Evolutionary conservation across 1,140 invertebrate species (phyloP), one percentile per base, ranked within the genome.

Genomic region (Drosophila athabasca): DNA sequence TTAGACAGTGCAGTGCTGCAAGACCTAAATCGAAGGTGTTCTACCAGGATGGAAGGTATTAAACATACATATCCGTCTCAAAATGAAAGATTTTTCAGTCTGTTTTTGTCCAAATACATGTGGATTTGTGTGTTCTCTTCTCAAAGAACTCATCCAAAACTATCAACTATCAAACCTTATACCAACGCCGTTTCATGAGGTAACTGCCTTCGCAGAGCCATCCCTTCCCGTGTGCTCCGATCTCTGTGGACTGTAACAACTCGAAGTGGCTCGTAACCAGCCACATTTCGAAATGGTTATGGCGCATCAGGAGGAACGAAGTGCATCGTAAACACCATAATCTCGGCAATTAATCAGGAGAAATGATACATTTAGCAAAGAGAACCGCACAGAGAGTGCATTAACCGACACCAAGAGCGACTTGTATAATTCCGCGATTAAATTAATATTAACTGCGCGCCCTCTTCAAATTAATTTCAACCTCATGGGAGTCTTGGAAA

Each of bases 381-480:
- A 61, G 41, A 8, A 13, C 2, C 9, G 43, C 50, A 55, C 66
- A 53, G 64, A 35, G 64, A 76, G 81, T 85, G 82, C 81, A 85
- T 81, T 85, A 81, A 64, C 82, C 82, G 74, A 61, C 66, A 58
- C 66, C 64, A 26, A 4, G n/a, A 39, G 64, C 44, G 19, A 69
- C 54, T 85, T 78, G 74, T 82, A 87, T 85, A 87, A 85, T 87
- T 78, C 43, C 55, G 41, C 57, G 59, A 85, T 85, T 62, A 85
- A 87, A 87, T 82, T 87, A 78, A 85, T 87, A 78, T 77, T 78
- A 85, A 85, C 49, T 85, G 68, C 78, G 53, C 76, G 61, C 68
- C 82, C 76, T 75, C 65, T 65, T 62, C 57, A 70, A 82, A 81
- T 87, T 82, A 70, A 62, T 54, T 41, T 55, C 60, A 73, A 72